phyloP scores from a whole-genome alignment of 2,888 invertebrate species.

The Epistrophe grossulariae region DNA sequence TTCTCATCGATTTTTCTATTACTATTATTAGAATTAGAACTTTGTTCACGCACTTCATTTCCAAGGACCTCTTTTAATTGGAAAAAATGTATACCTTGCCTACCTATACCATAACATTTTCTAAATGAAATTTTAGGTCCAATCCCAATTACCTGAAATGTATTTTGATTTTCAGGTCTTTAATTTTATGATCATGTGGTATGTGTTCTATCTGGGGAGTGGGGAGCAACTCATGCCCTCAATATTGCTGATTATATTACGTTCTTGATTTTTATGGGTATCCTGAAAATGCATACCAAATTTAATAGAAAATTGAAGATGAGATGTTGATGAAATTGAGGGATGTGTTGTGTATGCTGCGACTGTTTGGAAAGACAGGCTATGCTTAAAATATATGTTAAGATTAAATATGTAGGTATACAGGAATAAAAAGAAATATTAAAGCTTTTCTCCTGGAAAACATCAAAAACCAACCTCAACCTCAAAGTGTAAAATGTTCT shows the following conservation, averaged over 20 bases:
- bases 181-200: slow-evolving; percentile 26
- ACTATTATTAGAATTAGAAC: slow-evolving; percentile 53
- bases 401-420: no score
- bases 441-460: no score
- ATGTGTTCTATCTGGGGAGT: neutral
- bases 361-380: neutral
- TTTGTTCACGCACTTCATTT: slow-evolving; percentile 14
- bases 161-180: slow-evolving; percentile 21
- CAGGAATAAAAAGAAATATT: no score
- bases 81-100: slow-evolving; percentile 5
- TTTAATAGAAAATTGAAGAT: slow-evolving; percentile 27
- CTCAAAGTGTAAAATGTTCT: no score
- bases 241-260: slow-evolving; percentile 27
- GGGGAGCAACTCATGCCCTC: neutral
- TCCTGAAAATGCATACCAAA: slow-evolving; percentile 42
- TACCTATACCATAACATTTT: neutral
- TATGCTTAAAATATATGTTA: neutral
- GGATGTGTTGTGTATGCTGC: no score
- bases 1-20: slow-evolving; percentile 42
- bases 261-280: slow-evolving; percentile 36
- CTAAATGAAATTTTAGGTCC: slow-evolving; percentile 45
- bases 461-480: no score
- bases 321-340: neutral
- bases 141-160: slow-evolving; percentile 22
- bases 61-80: slow-evolving; percentile 55